Evolutionary conservation across 2,888 invertebrate genomes (phyloP).

Genomic region (Thymelicus acteon): DNA sequence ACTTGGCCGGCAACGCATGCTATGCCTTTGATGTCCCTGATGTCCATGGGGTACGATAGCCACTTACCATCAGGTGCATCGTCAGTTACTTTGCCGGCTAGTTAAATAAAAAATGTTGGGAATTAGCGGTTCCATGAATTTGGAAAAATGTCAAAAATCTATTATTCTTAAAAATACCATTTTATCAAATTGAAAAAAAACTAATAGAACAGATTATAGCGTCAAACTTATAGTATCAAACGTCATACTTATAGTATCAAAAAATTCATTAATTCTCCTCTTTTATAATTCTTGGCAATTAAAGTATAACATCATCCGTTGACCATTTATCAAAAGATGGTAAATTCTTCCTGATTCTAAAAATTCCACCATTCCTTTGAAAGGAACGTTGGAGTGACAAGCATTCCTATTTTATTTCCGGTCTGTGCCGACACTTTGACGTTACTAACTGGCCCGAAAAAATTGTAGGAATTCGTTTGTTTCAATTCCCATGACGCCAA

Average conservation of each 20-base stretch:
- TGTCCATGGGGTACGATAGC: no score
- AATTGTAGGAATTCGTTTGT: no score
- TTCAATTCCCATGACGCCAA: no score
- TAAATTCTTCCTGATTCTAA: neutral
- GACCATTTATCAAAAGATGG: neutral
- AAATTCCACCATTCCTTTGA: neutral
- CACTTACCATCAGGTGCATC: no score
- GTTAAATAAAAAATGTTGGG: no score
- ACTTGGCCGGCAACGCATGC: no score
- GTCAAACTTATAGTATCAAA: neutral
- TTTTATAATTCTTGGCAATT: neutral
- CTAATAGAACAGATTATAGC: no score
- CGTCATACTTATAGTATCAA: neutral
- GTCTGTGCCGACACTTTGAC: neutral
- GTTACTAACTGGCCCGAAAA: neutral
- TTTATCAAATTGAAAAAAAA: neutral
- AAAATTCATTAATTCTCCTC: neutral
- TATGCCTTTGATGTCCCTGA: no score
- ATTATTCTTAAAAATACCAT: no score
- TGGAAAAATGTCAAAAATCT: no score
- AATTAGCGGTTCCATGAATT: no score
- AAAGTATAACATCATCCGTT: neutral
- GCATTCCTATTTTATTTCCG: conserved; percentile 1
- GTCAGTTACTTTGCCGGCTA: no score
- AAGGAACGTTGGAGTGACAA: neutral